Conservation (phyloP, 1,140 invertebrate species). For the Neodiprion lecontei region DNA sequence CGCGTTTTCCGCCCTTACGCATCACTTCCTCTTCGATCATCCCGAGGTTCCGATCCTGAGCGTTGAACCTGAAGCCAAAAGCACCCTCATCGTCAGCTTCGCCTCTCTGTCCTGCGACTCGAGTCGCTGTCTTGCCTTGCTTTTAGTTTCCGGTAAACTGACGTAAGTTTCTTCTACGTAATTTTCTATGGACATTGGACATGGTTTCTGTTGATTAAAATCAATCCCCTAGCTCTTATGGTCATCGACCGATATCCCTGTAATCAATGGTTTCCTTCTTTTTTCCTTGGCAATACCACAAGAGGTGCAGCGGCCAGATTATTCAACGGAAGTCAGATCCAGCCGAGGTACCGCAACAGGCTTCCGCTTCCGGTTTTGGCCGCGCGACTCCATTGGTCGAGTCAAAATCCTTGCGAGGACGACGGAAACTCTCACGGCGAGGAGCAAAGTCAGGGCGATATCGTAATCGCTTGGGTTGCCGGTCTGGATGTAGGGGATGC, state of each 20-base stretch:
- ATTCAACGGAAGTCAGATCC: slow-evolving; percentile 52
- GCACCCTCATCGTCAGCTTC: slow-evolving; percentile 51
- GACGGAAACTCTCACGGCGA: slow-evolving; percentile 31
- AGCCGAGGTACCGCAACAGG: slow-evolving; percentile 51
- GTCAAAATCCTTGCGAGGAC: slow-evolving; percentile 22
- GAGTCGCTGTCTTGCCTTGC: slow-evolving; percentile 51
- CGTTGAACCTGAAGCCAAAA: slow-evolving; percentile 50
- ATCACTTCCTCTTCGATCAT: slow-evolving; percentile 58
- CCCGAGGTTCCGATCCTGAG: slow-evolving; percentile 54
- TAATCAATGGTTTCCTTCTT: slow-evolving; percentile 12
- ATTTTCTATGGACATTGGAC: neutral
- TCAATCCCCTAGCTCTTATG: neutral
- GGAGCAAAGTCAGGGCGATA: slow-evolving; percentile 34
- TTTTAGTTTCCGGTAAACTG: slow-evolving; percentile 53
- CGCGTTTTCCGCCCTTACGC: slow-evolving; percentile 52
- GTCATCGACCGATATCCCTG: too few species aligned
- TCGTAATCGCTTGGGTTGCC: slow-evolving; percentile 55
- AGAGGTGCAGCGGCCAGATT: slow-evolving; percentile 45
- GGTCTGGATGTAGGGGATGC: slow-evolving; percentile 49
- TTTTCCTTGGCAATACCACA: slow-evolving; percentile 16
- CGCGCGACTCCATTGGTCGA: slow-evolving; percentile 44
- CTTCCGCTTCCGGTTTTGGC: slow-evolving; percentile 51
- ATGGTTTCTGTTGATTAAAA: too few species aligned
- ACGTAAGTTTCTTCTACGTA: slow-evolving; percentile 43
- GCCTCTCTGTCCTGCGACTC: slow-evolving; percentile 43